These are phyloP conservation scores for Alethe diademata DNA, from an alignment of 2,113 vertebrate species.

Conservation along the genomic window DNA sequence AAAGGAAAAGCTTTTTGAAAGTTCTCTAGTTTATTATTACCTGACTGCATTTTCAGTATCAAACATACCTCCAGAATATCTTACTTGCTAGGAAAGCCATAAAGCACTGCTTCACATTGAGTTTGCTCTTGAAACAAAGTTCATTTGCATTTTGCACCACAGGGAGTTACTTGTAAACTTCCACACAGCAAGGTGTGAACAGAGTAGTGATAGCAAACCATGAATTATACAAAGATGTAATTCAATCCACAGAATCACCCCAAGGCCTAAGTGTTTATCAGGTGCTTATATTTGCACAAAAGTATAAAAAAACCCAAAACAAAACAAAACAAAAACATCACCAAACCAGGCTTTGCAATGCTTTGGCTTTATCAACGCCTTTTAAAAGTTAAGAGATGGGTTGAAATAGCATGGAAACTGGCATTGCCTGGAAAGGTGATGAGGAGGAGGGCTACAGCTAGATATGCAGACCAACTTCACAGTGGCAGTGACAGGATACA, in stretches of 20 bases:
- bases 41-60: background rate
- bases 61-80: background rate
- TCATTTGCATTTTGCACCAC: background rate
- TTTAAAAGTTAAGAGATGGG: background rate
- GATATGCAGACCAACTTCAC: background rate
- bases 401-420: background rate
- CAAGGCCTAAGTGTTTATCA: background rate
- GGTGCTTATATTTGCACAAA: background rate
- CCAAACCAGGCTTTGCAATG: background rate
- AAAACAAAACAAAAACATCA: too few species aligned
- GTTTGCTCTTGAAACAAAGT: background rate
- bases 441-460: background rate
- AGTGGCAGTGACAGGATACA: accelerated
- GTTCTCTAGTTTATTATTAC: background rate
- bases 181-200: background rate
- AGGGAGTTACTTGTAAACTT: conserved; percentile 17
- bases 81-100: background rate
- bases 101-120: accelerated
- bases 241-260: background rate
- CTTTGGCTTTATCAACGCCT: background rate
- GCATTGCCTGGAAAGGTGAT: background rate
- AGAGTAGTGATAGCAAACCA: background rate
- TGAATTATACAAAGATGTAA: background rate
- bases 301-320: too few species aligned
- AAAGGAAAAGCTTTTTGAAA: background rate